phyloP scores from a whole-genome alignment of 2,888 invertebrate genomes.

The Pterobdella sp. region DNA sequence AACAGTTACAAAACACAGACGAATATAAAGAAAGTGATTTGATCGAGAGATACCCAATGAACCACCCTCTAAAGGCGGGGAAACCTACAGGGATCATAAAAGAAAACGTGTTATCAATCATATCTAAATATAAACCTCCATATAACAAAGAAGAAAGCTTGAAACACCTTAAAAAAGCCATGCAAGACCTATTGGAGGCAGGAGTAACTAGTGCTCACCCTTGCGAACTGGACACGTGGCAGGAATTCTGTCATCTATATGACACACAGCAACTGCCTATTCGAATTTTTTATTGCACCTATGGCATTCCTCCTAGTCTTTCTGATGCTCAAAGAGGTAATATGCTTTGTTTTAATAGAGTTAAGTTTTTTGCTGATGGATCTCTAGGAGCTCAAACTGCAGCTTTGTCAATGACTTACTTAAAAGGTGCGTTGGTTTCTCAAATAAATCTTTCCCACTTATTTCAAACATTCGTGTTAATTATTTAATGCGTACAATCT shows the following conservation, averaged over 20 bases:
- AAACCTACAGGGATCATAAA: constrained; percentile 33
- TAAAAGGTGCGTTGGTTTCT: too few relatives aligned
- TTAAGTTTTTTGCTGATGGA: constrained; percentile 37
- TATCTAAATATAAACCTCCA: constrained; percentile 8
- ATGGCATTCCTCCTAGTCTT: constrained; percentile 6
- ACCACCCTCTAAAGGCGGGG: constrained; percentile 28
- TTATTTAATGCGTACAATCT: too few relatives aligned
- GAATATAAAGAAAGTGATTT: constrained; percentile 32
- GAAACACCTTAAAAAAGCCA: constrained; percentile 25
- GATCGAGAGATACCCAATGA: constrained; percentile 34
- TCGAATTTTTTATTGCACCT: constrained; percentile 35
- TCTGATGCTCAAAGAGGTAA: constrained; percentile 28
- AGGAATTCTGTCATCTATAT: constrained; percentile 33
- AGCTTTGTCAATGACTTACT: too few relatives aligned
- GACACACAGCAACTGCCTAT: constrained; percentile 34
- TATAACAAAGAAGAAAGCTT: constrained; percentile 21
- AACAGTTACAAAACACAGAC: constrained; percentile 30
- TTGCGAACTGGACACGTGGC: constrained; percentile 35
- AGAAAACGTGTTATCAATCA: constrained; percentile 26
- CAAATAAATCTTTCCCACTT: too few relatives aligned
- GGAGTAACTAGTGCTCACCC: constrained; percentile 37
- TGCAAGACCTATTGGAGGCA: constrained; percentile 30
- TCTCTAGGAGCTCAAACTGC: constrained; percentile 36
- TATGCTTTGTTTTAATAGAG: constrained; percentile 34
- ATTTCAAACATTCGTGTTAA: too few relatives aligned